Conservation (phyloP, 2,113 vertebrate genomes). For the Halcyon malimbica region DNA sequence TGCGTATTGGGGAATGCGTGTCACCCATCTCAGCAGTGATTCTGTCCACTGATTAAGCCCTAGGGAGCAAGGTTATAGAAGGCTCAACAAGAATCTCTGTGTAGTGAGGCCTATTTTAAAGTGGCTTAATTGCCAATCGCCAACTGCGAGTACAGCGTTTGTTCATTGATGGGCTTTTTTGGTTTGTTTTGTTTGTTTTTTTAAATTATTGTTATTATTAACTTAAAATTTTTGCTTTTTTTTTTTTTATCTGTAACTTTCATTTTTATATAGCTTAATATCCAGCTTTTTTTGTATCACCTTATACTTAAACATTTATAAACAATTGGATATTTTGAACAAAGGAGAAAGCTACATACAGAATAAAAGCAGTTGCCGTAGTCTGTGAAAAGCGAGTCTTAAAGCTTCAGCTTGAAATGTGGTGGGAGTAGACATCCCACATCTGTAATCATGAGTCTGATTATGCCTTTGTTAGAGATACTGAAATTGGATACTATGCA, state of each 20-base stretch:
- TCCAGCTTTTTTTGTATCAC: neutral
- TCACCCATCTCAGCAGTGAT: neutral
- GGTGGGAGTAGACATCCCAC: slow-evolving; percentile 27
- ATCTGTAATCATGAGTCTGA: neutral
- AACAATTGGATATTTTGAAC: neutral
- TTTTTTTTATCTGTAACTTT: neutral
- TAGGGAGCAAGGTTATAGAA: neutral
- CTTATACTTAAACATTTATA: slow-evolving; percentile 34
- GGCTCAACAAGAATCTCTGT: neutral
- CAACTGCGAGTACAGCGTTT: neutral
- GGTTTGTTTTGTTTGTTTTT: neutral
- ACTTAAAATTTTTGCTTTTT: neutral
- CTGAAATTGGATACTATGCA: neutral
- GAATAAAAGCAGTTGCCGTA: neutral
- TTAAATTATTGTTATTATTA: neutral
- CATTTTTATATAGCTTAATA: neutral
- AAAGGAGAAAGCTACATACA: neutral
- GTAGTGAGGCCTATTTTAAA: neutral
- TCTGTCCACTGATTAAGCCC: neutral
- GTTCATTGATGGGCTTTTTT: rapidly evolving
- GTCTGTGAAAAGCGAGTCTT: neutral
- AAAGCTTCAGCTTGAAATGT: neutral
- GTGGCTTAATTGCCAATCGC: neutral
- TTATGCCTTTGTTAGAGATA: slow-evolving; percentile 19
- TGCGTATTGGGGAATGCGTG: neutral